phyloP scores from a whole-genome alignment of 2,888 invertebrate species.

The Hemistola chrysoprasaria region DNA sequence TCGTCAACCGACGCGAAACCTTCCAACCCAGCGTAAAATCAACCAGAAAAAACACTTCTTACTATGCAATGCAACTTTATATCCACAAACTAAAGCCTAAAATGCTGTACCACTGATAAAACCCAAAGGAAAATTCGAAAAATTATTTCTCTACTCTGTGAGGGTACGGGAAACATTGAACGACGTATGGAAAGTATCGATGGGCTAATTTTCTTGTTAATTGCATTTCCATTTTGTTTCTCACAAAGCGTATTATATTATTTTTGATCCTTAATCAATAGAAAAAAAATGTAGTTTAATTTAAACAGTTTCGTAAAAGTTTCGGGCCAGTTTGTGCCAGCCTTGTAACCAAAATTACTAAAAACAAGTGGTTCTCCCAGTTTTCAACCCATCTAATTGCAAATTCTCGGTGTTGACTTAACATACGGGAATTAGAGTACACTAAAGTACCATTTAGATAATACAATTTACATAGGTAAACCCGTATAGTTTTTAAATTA shows the following conservation, averaged over 20 bases:
- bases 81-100: slow-evolving; percentile 30
- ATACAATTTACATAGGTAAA: slow-evolving; percentile 25
- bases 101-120: slow-evolving; percentile 21
- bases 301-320: no score
- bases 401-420: slow-evolving; percentile 19
- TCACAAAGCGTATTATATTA: slow-evolving; percentile 37
- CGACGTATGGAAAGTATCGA: slow-evolving; percentile 44
- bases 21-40: slow-evolving; percentile 50
- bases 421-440: slow-evolving; percentile 5
- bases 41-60: slow-evolving; percentile 52
- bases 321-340: neutral
- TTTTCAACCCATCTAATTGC: slow-evolving; percentile 18
- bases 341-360: slow-evolving; percentile 6
- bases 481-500: slow-evolving; percentile 28
- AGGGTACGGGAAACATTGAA: slow-evolving; percentile 38
- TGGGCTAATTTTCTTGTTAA: slow-evolving; percentile 43
- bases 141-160: slow-evolving; percentile 18
- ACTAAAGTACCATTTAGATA: slow-evolving; percentile 25
- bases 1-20: slow-evolving; percentile 47
- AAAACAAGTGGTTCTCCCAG: slow-evolving; percentile 1
- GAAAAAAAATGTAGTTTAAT: no score
- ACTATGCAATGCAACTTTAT: slow-evolving; percentile 41
- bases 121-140: slow-evolving; percentile 1
- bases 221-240: slow-evolving; percentile 42
- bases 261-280: no score